A percentile compares a stretch with the other conserved stretches of the same genome.
phyloP scores from a whole-genome alignment of 2,113 vertebrate genomes.

The Tetrax tetrax region DNA sequence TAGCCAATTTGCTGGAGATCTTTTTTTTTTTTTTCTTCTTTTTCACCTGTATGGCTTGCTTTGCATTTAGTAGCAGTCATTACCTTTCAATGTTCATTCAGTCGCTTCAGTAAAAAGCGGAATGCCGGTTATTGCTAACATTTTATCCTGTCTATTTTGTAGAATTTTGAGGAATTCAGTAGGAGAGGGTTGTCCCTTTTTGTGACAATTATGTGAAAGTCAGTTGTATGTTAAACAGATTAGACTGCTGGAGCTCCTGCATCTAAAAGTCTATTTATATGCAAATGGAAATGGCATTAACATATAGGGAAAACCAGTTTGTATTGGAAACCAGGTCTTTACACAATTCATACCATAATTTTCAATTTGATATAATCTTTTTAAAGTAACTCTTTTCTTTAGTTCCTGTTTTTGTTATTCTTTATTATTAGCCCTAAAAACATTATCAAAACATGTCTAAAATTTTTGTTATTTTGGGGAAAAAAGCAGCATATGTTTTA shows the following conservation, averaged over 20 bases:
- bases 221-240: neutral
- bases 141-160: neutral
- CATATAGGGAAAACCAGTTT: neutral
- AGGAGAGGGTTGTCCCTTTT: neutral
- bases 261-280: neutral
- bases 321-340: neutral
- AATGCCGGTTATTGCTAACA: neutral
- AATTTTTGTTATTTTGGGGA: neutral
- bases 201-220: neutral
- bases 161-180: neutral
- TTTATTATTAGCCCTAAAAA: conserved; percentile 13
- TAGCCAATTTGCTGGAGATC: neutral
- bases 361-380: neutral
- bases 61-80: neutral
- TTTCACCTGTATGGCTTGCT: neutral
- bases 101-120: neutral
- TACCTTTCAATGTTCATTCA: neutral
- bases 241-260: neutral
- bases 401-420: conserved; percentile 24
- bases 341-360: neutral
- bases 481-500: neutral
- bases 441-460: neutral
- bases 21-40: neutral
- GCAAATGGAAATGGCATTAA: neutral
- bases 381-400: neutral